Conservation (phyloP, 2,888 invertebrate genomes). For the Tridacna crocea region DNA sequence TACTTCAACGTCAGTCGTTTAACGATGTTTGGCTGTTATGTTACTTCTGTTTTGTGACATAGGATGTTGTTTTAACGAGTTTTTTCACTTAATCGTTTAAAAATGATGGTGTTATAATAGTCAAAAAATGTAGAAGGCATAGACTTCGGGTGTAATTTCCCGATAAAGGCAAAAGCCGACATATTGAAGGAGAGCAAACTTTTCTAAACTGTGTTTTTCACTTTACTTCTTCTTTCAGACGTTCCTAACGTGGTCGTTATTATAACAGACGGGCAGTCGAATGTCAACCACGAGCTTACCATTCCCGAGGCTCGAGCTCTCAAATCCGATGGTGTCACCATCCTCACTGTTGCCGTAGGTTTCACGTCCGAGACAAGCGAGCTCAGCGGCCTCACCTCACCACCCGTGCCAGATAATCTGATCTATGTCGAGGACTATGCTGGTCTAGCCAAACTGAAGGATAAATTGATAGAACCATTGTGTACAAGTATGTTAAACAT, state of each 20-base stretch:
- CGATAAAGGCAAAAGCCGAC: no score
- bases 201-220: no score
- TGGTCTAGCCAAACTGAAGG: constrained; percentile 70
- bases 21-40: no score
- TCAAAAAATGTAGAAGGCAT: no score
- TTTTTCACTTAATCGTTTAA: no score
- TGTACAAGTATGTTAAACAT: constrained; percentile 73
- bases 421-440: constrained; percentile 77
- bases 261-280: constrained; percentile 80
- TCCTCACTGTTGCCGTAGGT: constrained; percentile 77
- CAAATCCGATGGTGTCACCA: constrained; percentile 72
- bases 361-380: constrained; percentile 71
- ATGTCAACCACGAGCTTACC: constrained; percentile 77
- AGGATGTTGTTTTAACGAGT: no score
- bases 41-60: no score
- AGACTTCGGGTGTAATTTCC: no score
- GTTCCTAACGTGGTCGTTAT: constrained; percentile 76
- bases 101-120: no score
- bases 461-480: constrained; percentile 73
- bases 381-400: constrained; percentile 76
- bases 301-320: constrained; percentile 76
- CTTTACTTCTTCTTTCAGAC: constrained; percentile 58
- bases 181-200: no score
- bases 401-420: constrained; percentile 76
- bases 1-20: no score